Evolutionary conservation across 2,888 invertebrate genomes (phyloP).

Genomic region (Zygothrica quintamaculata): DNA sequence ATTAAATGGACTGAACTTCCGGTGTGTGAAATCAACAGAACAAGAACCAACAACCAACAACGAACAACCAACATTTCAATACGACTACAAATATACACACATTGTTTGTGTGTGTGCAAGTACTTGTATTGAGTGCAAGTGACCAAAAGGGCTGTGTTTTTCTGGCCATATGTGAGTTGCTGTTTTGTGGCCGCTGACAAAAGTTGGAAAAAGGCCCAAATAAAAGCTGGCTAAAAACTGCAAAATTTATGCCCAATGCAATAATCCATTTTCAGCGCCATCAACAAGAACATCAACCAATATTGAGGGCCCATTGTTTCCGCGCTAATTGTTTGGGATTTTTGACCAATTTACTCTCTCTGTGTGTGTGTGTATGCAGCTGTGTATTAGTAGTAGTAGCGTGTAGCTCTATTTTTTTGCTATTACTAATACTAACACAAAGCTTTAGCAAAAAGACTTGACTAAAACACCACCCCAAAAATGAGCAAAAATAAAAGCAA

Average conservation of each 20-base stretch:
- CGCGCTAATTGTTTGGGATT: conserved; percentile 85
- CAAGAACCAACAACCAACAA: conserved; percentile 15
- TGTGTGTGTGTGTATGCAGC: conserved; percentile 31
- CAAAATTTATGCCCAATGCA: conserved; percentile 83
- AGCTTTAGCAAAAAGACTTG: conserved; percentile 15
- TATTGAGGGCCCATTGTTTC: conserved; percentile 84
- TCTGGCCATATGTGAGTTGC: conserved; percentile 53
- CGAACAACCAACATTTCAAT: conserved; percentile 9
- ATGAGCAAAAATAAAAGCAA: background rate
- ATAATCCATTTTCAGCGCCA: conserved; percentile 84
- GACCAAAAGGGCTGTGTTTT: conserved; percentile 40
- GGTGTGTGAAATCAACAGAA: conserved; percentile 68
- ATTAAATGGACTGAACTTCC: conserved; percentile 82
- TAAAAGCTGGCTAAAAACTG: conserved; percentile 44
- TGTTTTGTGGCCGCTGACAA: conserved; percentile 45
- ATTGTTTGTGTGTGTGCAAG: conserved; percentile 17
- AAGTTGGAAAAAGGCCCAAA: conserved; percentile 15
- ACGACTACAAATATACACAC: conserved; percentile 25
- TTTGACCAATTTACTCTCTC: conserved; percentile 74
- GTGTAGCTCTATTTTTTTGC: conserved; percentile 23
- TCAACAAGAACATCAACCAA: conserved; percentile 80
- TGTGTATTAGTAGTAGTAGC: conserved; percentile 14
- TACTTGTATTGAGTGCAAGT: conserved; percentile 33
- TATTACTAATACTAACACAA: conserved; percentile 35
- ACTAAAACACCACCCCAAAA: conserved; percentile 4